A percentile compares a stretch with the other conserved stretches of the same genome.
Evolutionary conservation across 2,113 vertebrate genomes (phyloP).

Genomic region (Gopherus flavomarginatus): DNA sequence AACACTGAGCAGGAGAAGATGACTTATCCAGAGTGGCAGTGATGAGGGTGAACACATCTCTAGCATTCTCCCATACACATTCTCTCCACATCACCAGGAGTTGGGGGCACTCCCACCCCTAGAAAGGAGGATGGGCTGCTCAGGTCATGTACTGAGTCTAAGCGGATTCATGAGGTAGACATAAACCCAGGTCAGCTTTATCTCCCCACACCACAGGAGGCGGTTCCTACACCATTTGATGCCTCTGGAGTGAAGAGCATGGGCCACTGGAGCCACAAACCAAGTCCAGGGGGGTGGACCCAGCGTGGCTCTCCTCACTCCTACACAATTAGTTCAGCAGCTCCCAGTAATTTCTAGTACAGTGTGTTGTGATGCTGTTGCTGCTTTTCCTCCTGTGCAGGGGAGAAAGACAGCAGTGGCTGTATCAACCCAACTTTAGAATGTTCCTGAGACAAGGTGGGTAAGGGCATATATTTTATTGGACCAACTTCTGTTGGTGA

Average conservation of each 20-base stretch:
- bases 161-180: background rate
- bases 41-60: background rate
- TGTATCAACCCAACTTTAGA: background rate
- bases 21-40: background rate
- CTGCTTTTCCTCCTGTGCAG: too few species aligned
- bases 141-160: background rate
- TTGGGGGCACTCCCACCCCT: background rate
- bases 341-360: background rate
- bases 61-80: background rate
- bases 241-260: background rate
- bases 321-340: background rate
- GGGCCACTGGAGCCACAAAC: background rate
- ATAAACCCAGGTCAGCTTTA: background rate
- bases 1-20: background rate
- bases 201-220: background rate
- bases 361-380: background rate
- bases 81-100: background rate
- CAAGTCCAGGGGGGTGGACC: background rate
- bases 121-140: background rate
- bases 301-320: background rate
- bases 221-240: background rate
- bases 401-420: too few species aligned
- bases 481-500: too few species aligned
- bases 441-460: background rate
- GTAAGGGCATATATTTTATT: too few species aligned